These are phyloP conservation scores for Gopherus evgoodei DNA, from an alignment of 2,113 vertebrate species.

Conservation along the genomic window DNA sequence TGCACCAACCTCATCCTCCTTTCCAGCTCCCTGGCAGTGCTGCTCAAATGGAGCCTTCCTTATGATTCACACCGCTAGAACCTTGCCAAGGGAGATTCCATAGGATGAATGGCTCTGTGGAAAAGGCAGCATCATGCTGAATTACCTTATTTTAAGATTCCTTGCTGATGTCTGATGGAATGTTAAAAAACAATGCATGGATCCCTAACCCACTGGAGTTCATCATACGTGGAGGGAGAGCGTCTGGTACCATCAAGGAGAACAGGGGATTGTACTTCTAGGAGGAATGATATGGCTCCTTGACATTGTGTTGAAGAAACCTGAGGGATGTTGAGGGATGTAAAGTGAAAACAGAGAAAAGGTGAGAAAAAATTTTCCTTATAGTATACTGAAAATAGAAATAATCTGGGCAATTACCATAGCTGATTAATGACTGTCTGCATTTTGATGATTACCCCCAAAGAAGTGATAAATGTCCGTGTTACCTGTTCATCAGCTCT, in stretches of 20 bases:
- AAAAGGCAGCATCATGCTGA: background rate
- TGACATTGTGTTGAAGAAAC: background rate
- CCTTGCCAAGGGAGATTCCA: background rate
- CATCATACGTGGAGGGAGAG: background rate
- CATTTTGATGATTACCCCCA: slow-evolving; percentile 31
- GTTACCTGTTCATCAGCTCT: background rate
- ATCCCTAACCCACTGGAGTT: background rate
- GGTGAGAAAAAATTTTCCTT: background rate
- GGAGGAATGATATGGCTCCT: background rate
- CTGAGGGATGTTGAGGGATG: background rate
- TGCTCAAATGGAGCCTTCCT: background rate
- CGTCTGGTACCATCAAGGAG: background rate
- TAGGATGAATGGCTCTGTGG: background rate
- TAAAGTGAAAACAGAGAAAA: background rate
- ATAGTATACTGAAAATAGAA: background rate
- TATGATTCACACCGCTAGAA: background rate
- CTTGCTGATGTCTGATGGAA: background rate
- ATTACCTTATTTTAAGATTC: background rate
- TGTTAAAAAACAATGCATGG: background rate
- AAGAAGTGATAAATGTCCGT: background rate
- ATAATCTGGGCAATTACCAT: background rate
- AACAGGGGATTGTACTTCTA: background rate
- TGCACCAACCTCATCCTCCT: background rate
- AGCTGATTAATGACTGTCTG: background rate
- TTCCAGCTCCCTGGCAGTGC: background rate